These are phyloP conservation scores for Sebastes paucispinis DNA, from an alignment of 2,797 vertebrate genomes.

Conservation along the genomic window DNA sequence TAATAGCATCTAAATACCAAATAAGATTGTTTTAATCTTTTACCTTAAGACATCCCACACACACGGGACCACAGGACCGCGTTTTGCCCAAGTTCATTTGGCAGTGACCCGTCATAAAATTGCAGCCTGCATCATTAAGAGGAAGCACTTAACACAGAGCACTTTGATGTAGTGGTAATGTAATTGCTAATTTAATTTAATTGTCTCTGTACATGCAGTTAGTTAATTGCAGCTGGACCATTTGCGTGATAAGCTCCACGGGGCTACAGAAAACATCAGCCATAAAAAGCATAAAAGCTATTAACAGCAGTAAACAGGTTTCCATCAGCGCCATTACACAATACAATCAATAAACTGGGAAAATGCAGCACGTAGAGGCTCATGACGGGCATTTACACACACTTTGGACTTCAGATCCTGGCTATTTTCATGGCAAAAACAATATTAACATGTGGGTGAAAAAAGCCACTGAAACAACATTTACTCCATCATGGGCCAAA, in stretches of 20 bases:
- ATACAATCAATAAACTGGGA: slow-evolving; percentile 39
- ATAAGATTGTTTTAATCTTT: slow-evolving; percentile 39
- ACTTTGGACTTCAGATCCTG: not conserved
- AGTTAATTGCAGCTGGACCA: slow-evolving; percentile 71
- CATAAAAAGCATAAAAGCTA: slow-evolving; percentile 65
- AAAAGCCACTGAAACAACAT: not conserved
- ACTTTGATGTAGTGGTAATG: slow-evolving; percentile 77
- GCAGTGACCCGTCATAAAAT: slow-evolving; percentile 61
- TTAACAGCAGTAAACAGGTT: slow-evolving; percentile 71
- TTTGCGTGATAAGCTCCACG: slow-evolving; percentile 69
- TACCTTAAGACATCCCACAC: slow-evolving; percentile 27
- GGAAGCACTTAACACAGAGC: slow-evolving; percentile 64
- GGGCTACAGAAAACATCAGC: slow-evolving; percentile 61
- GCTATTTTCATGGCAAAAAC: not conserved
- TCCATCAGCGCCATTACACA: slow-evolving; percentile 56
- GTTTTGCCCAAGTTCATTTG: slow-evolving; percentile 54
- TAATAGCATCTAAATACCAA: slow-evolving; percentile 46
- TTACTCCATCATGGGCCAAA: not conserved
- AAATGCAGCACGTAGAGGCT: not conserved
- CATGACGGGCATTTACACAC: not conserved
- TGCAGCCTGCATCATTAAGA: slow-evolving; percentile 58
- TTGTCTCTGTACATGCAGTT: slow-evolving; percentile 69
- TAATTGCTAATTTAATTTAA: slow-evolving; percentile 79
- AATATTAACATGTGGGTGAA: not conserved
- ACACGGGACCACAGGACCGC: slow-evolving; percentile 23